Base-by-base conservation (phyloP, 2,113 vertebrate genomes). In the Callopanchax toddi region DNA sequence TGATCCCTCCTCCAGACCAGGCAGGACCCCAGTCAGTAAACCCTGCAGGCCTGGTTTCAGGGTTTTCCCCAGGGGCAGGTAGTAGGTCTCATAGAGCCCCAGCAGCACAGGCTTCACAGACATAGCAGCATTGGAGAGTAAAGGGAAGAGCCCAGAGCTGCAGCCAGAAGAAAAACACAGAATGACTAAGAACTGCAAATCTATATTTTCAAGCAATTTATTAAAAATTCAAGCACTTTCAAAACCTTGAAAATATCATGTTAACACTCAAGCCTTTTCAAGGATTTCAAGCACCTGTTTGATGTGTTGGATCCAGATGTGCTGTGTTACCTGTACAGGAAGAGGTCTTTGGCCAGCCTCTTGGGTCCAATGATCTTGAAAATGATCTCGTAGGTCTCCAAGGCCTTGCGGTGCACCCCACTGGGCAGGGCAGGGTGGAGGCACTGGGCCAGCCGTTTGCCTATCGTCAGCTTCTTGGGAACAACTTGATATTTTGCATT, bases 351-450 rank as follows among this genome's bases (percentile, higher is more conserved):
- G 77, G 97, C 97, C 79, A 99, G 88, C 79, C 97, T 94, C 78
- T 99, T 99, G 74, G 96, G 93, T n/a, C 97, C 97, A 79, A 99
- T 99, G 84, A 99, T 98, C 90, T 99, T 99, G 89, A 99, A 99
- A 79, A 99, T 99, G 15, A 99, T 97, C 89, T 99, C 97, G 0
- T 99, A 99, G 0, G 97, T 99, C 89, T 99, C 97, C 86, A 99
- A 91, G 46, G 97, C 97, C 90, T 99, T 99, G 50, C 97, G 95
- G 89, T 99, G 97, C 79, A 99, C 97, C 11, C 97, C 97, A 17
- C 97, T 98, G 1, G 97, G 97, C 78, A 99, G 89, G 8, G 97
- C 97, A 22, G 97, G 97, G 67, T 99, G 97, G n/a, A 99, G 95
- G 80, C 97, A 99, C 81, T 99, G 97, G 42, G 97, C 97, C 45